These are phyloP conservation scores for Diplosoma virens DNA, from an alignment of 23 tunicate species.

Conservation along the genomic window DNA sequence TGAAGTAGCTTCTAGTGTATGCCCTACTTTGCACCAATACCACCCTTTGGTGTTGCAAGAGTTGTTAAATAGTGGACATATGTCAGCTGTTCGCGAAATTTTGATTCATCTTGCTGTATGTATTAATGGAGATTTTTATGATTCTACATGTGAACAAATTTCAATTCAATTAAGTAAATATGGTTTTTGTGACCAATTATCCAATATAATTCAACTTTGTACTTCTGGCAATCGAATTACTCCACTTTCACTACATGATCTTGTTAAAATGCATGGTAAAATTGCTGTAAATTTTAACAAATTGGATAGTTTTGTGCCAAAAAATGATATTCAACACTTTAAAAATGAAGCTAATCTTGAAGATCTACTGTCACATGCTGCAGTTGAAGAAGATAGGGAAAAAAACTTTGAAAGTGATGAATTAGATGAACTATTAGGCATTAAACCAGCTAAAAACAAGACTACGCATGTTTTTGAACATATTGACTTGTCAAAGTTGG, in stretches of 20 bases:
- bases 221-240: slow-evolving; percentile 53
- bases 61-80: slow-evolving; percentile 81
- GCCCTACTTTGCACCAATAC: slow-evolving; percentile 79
- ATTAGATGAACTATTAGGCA: slow-evolving; percentile 58
- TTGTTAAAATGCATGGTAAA: slow-evolving; percentile 48
- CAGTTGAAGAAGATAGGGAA: not conserved
- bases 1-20: slow-evolving; percentile 52
- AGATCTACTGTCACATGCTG: slow-evolving; percentile 11
- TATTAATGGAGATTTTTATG: slow-evolving; percentile 63
- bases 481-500: slow-evolving; percentile 62
- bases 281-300: slow-evolving; percentile 21
- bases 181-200: slow-evolving; percentile 36
- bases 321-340: not conserved
- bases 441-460: slow-evolving; percentile 34
- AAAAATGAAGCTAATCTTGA: slow-evolving; percentile 12
- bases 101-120: slow-evolving; percentile 68
- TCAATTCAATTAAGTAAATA: slow-evolving; percentile 48
- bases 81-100: slow-evolving; percentile 66
- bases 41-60: slow-evolving; percentile 82
- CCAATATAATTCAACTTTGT: slow-evolving; percentile 9
- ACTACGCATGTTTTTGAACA: slow-evolving; percentile 32
- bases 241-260: slow-evolving; percentile 48
- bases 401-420: slow-evolving; percentile 25
- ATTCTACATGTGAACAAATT: slow-evolving; percentile 44
- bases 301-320: not conserved